Base-by-base conservation (phyloP, 2,797 vertebrate genomes). In the Adrianichthys oophorus region DNA sequence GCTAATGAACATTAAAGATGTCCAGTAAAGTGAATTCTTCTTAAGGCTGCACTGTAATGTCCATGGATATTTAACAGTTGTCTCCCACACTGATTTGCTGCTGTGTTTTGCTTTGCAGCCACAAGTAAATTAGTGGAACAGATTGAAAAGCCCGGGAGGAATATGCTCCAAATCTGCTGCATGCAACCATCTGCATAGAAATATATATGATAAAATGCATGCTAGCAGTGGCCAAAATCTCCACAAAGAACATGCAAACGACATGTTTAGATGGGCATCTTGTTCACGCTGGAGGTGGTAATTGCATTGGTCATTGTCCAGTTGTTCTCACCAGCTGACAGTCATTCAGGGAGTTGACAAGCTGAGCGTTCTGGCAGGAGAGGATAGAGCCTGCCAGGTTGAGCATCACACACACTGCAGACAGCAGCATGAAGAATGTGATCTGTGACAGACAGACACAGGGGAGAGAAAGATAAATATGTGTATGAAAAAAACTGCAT, bases 381-480 rank as follows among this genome's bases (percentile, higher is more conserved):
- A 99, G 94, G 74, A 99, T 99, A 72, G 98, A 98, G 29, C 96
- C 97, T 0, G 98, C 97, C 87, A 99, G 88, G 89, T 98, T 99
- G 78, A 99, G 91, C 96, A 98, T 99, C 72, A 99, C 96, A 8
- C 98, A 99, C 80, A 98, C 97, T 0, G 96, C 97, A 2, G 97
- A 99, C 67, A 99, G 92, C 87, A 99, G 91, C 96, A 98, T 98
- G 92, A 99, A 99, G 88, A 99, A 99, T 40, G 96, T 98, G 77
- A 99, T 97, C 97, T 98, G 92, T 62, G 70, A 72, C 40, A 69
- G 48, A 73, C 54, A 49, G 21, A 40, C 17, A 70, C 37, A 37
- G 47, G 18, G 19, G 18, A 62, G 48, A 32, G 6, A 56, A 17
- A 43, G 37, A 62, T 37, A 65, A 13, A 18, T 47, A 50, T 17